Base-by-base conservation (phyloP, 2,113 vertebrate species). In the Odontophorus gujanensis region DNA sequence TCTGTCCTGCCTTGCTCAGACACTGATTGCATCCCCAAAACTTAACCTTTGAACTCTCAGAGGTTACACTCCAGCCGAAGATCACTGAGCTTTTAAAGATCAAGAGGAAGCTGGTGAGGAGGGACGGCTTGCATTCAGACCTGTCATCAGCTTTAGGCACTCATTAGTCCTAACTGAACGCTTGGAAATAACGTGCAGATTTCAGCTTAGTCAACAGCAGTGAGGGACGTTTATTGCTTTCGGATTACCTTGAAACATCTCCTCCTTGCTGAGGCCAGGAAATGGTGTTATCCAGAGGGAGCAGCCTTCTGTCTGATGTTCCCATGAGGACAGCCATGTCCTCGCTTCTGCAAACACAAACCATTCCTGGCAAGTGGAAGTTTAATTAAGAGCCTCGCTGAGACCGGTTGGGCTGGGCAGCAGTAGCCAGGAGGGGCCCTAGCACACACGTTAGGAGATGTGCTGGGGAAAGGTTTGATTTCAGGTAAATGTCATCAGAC, bases 381-480 rank as follows among this genome's bases (percentile, higher is more conserved):
- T 97, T 97, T 97, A 97, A 97, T 98, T 96, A 97, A 88, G 97
- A 97, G 90, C 87, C 94, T 96, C 67, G 93, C 96, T 63, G 93
- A 87, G 92, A 69, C 75, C 81, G 81, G 90, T 92, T 94, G 40
- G 81, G 92, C 85, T 20, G 93, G 96, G 95, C 50, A 13, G 55
- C 22, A 0, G 77, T 38, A 32, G 40, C 91, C 18, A 12, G 47
- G 93, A 91, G 97, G 95, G 87, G 93, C 88, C 97, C 94, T 81
- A 58, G 87, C 81, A 79, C 84, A 69, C 4, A 30, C 61, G 82
- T 26, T 51, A 36, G 94, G 93, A 95, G 90, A 83, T 53, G 22
- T 21, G 80, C 87, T 65, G 94, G 93, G 90, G 78, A 50, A 89
- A n/a, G 92, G 84, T 82, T 83, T 85, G 43, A 7, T 88, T 95